Percentiles rank a stretch among this genome's conserved stretches.
phyloP scores from a whole-genome alignment of 92 coral and sea anemone genomes.

The Diadumene lineata region DNA sequence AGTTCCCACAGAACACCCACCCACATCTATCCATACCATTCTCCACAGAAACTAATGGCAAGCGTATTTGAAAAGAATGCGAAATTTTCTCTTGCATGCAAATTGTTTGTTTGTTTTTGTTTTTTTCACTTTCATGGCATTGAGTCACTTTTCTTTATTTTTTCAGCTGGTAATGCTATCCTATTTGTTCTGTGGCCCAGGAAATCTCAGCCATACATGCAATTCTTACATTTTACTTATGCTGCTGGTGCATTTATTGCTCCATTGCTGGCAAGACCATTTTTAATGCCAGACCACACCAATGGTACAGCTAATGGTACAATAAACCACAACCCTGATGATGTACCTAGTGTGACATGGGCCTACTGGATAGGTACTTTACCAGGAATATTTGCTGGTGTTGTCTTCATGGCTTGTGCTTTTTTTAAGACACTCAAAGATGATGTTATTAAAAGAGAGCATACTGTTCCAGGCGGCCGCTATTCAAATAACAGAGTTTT shows the following conservation, averaged over 20 bases:
- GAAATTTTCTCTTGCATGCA: too few relatives aligned
- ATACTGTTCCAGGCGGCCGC: constrained; percentile 21
- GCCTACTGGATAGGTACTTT: constrained; percentile 76
- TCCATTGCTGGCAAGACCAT: constrained; percentile 32
- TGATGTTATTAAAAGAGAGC: constrained; percentile 13
- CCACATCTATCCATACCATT: too few relatives aligned
- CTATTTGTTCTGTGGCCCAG: constrained; percentile 76
- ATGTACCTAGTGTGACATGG: constrained; percentile 58
- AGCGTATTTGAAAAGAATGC: too few relatives aligned
- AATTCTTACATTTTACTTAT: constrained; percentile 80
- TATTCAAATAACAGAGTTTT: constrained; percentile 44
- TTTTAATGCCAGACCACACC: constrained; percentile 52
- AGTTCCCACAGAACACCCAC: too few relatives aligned
- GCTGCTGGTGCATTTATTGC: constrained; percentile 87
- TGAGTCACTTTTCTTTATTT: too few relatives aligned
- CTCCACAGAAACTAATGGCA: too few relatives aligned
- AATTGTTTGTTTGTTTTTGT: too few relatives aligned
- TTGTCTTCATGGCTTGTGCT: constrained; percentile 22
- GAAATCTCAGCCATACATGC: constrained; percentile 79
- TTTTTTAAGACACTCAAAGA: neutral
- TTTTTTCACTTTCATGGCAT: too few relatives aligned
- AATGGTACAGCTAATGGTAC: constrained; percentile 9
- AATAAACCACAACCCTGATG: constrained; percentile 6
- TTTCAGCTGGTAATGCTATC: constrained; percentile 89
- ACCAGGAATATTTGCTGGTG: constrained; percentile 62